A percentile compares a stretch with the other conserved stretches of the same genome.
Conservation (phyloP, 1,140 invertebrate species). For the Bacillus rossius region DNA sequence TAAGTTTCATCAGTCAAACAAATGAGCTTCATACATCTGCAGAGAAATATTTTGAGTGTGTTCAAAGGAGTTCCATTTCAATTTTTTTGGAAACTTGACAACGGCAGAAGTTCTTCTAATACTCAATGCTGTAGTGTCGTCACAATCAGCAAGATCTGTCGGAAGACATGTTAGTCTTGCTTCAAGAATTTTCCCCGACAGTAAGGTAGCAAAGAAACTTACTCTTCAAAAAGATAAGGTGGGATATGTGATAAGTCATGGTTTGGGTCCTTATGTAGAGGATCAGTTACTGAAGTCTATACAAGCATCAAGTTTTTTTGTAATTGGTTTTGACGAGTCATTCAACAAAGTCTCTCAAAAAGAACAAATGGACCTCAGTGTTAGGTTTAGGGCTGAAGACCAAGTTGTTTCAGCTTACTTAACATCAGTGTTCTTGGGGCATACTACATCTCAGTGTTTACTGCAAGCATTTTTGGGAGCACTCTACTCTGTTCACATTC, state of each 20-base stretch:
- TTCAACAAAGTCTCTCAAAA: conserved; percentile 21
- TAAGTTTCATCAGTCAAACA: no score
- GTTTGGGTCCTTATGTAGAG: conserved; percentile 22
- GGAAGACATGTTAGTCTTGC: conserved; percentile 6
- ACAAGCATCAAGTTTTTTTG: neutral
- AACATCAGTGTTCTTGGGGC: conserved; percentile 20
- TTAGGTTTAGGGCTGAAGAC: conserved; percentile 17
- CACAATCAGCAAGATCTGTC: no score
- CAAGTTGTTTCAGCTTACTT: conserved; percentile 18
- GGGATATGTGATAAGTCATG: conserved; percentile 17
- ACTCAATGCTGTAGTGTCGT: no score
- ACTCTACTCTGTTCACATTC: conserved; percentile 1
- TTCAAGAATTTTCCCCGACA: conserved; percentile 19
- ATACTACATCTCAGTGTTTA: conserved; percentile 18
- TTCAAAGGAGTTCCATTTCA: no score
- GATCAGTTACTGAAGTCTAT: conserved; percentile 8
- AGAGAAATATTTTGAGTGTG: no score
- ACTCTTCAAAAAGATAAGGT: conserved; percentile 23
- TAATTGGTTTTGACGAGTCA: conserved; percentile 24
- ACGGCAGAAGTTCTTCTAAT: no score
- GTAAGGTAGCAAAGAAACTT: conserved; percentile 21
- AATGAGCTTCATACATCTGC: no score
- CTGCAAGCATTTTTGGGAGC: conserved; percentile 10
- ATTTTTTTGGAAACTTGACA: no score
- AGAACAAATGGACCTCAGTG: conserved; percentile 16